Evolutionary conservation across 53 echinoderm and acorn worm species (phyloP).

Genomic region (Holothuria leucospilota): DNA sequence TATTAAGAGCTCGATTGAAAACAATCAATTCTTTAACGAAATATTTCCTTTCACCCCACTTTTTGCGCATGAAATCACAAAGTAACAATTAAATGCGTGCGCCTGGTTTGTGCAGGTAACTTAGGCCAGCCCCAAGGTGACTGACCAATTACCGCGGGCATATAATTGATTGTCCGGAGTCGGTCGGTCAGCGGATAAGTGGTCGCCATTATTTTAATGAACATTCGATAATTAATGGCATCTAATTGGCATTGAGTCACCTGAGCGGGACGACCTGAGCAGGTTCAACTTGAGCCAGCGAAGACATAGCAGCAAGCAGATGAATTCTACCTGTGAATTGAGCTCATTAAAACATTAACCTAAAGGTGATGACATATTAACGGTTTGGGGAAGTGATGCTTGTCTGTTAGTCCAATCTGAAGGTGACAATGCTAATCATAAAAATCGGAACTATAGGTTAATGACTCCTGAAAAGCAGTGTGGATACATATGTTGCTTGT

Average conservation of each 20-base stretch:
- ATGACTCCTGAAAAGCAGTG: slow-evolving; percentile 2
- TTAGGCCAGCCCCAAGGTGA: slow-evolving; percentile 29
- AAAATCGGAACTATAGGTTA: background rate
- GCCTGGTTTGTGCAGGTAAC: slow-evolving; percentile 16
- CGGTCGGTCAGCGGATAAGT: slow-evolving; percentile 35
- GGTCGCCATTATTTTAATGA: slow-evolving; percentile 32
- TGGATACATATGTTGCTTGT: no score
- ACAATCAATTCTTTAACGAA: slow-evolving; percentile 41
- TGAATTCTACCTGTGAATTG: background rate
- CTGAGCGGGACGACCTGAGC: slow-evolving; percentile 5
- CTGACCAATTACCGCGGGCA: slow-evolving; percentile 26
- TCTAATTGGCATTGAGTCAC: slow-evolving; percentile 40
- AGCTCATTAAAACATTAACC: background rate
- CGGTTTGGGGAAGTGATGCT: slow-evolving; percentile 1
- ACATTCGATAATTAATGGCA: slow-evolving; percentile 35
- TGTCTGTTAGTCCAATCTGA: background rate
- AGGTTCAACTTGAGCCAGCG: no score
- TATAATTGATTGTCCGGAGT: slow-evolving; percentile 31
- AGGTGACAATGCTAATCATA: slow-evolving; percentile 36
- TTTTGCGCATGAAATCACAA: slow-evolving; percentile 41
- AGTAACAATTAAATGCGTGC: slow-evolving; percentile 39
- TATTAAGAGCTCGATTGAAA: slow-evolving; percentile 28
- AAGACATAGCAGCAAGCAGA: no score
- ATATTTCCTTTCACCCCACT: slow-evolving; percentile 40
- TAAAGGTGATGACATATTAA: slow-evolving; percentile 27